Evolutionary conservation across 2,888 invertebrate species (phyloP).

Genomic region (Molorchus minor): DNA sequence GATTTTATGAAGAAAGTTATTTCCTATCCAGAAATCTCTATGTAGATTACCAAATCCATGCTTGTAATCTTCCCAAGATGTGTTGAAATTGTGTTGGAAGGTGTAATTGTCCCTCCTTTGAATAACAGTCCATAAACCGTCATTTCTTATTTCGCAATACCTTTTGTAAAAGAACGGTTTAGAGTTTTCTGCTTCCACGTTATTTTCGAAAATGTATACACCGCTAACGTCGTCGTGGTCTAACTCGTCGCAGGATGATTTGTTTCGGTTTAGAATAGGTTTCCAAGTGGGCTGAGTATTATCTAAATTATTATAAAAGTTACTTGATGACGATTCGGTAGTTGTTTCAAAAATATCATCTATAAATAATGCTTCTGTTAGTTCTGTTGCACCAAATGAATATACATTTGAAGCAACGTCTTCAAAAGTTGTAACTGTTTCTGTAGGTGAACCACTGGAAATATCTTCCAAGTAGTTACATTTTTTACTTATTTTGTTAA

Average conservation of each 20-base stretch:
- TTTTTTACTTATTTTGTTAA: conserved; percentile 20
- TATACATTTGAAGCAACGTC: not conserved
- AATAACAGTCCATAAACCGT: conserved; percentile 67
- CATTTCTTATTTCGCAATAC: conserved; percentile 64
- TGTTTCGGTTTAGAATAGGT: conserved; percentile 39
- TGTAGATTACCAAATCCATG: conserved; percentile 67
- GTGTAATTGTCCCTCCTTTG: conserved; percentile 62
- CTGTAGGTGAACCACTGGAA: not conserved
- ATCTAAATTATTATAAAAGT: not conserved
- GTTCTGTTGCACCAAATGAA: not conserved
- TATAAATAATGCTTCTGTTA: not conserved
- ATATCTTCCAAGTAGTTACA: not conserved
- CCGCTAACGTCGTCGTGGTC: conserved; percentile 58
- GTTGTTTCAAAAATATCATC: conserved; percentile 6
- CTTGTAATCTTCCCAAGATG: conserved; percentile 67
- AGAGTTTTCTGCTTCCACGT: conserved; percentile 38
- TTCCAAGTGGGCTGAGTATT: conserved; percentile 27
- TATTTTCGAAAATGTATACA: conserved; percentile 57
- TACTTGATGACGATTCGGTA: not conserved
- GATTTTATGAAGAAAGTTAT: conserved; percentile 65
- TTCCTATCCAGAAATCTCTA: conserved; percentile 70
- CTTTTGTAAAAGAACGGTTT: conserved; percentile 62
- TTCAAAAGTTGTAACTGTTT: not conserved
- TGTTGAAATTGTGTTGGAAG: conserved; percentile 65
- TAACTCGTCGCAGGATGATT: conserved; percentile 61